phyloP scores from a whole-genome alignment of 1,140 invertebrate genomes.

The Aphidius ervi region DNA sequence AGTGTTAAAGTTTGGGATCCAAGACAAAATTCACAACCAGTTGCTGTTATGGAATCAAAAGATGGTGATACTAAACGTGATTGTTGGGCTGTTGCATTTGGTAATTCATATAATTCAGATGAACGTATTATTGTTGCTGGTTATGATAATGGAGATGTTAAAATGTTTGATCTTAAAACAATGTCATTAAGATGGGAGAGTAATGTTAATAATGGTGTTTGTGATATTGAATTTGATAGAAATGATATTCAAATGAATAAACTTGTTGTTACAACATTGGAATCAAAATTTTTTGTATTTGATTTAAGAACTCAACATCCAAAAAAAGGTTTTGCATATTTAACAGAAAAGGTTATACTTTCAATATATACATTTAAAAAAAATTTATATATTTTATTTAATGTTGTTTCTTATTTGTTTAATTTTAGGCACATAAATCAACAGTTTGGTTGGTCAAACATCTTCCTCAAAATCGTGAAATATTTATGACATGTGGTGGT shows the following conservation, averaged over 20 bases:
- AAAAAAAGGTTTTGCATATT: slow-evolving; percentile 78
- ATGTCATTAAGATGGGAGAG: slow-evolving; percentile 86
- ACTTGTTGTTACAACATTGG: slow-evolving; percentile 86
- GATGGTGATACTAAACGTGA: slow-evolving; percentile 65
- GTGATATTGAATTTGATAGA: slow-evolving; percentile 86
- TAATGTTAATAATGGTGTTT: slow-evolving; percentile 92
- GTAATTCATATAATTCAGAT: slow-evolving; percentile 80
- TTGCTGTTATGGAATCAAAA: slow-evolving; percentile 80
- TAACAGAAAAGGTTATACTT: slow-evolving; percentile 65
- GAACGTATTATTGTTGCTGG: slow-evolving; percentile 85
- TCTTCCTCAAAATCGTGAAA: slow-evolving; percentile 89
- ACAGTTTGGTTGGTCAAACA: slow-evolving; percentile 85
- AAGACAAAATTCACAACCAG: slow-evolving; percentile 81
- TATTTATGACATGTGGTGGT: slow-evolving; percentile 90
- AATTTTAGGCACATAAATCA: slow-evolving; percentile 66
- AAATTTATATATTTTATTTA: slow-evolving; percentile 3
- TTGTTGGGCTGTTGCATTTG: slow-evolving; percentile 85
- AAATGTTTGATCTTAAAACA: slow-evolving; percentile 87
- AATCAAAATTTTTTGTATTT: slow-evolving; percentile 87
- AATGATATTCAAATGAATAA: slow-evolving; percentile 96
- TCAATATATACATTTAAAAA: background rate
- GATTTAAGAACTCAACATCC: slow-evolving; percentile 85
- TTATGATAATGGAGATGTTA: slow-evolving; percentile 95
- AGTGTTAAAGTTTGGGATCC: slow-evolving; percentile 94
- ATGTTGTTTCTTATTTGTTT: slow-evolving; percentile 28